Percentiles rank a stretch among this genome's conserved stretches.
Conservation (phyloP, 2,113 vertebrate genomes). For the Pseudorectes ferrugineus region DNA sequence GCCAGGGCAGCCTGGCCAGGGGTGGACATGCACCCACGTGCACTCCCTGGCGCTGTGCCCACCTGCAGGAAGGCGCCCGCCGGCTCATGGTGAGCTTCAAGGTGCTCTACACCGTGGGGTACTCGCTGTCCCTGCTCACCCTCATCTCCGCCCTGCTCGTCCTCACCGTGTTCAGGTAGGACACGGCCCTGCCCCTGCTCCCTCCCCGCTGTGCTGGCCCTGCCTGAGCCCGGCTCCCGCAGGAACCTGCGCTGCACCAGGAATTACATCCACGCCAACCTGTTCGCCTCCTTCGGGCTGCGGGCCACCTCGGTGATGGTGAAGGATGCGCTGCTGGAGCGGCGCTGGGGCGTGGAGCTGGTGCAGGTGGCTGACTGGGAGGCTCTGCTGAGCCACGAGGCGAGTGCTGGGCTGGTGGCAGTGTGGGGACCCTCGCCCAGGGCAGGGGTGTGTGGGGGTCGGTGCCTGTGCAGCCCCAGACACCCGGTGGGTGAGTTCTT, state of each 20-base stretch:
- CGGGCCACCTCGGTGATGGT: conserved; percentile 77
- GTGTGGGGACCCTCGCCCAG: accelerated
- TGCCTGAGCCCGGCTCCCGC: neutral
- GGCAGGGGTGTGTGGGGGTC: accelerated
- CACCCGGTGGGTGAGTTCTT: accelerated
- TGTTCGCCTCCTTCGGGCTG: conserved; percentile 83
- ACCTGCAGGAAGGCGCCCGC: conserved; percentile 70
- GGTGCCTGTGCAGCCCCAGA: accelerated
- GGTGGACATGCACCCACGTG: accelerated
- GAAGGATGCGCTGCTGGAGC: conserved; percentile 78
- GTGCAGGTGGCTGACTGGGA: conserved; percentile 68
- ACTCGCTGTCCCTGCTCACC: conserved; percentile 82
- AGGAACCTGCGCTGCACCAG: conserved; percentile 83
- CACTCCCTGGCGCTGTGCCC: accelerated
- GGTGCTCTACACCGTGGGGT: conserved; percentile 88
- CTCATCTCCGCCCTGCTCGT: conserved; percentile 76
- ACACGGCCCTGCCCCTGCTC: accelerated
- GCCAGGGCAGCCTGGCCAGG: neutral
- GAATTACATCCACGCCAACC: conserved; percentile 80
- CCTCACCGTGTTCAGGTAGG: conserved; percentile 62
- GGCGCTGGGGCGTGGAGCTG: conserved; percentile 73
- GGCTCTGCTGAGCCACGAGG: conserved; percentile 76
- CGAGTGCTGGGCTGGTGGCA: neutral
- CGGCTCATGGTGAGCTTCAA: conserved; percentile 79
- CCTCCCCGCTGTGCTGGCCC: neutral